A percentile compares a stretch with the other conserved stretches of the same genome.
Evolutionary conservation across 2,888 invertebrate genomes (phyloP).

Genomic region (Adelphocoris suturalis): DNA sequence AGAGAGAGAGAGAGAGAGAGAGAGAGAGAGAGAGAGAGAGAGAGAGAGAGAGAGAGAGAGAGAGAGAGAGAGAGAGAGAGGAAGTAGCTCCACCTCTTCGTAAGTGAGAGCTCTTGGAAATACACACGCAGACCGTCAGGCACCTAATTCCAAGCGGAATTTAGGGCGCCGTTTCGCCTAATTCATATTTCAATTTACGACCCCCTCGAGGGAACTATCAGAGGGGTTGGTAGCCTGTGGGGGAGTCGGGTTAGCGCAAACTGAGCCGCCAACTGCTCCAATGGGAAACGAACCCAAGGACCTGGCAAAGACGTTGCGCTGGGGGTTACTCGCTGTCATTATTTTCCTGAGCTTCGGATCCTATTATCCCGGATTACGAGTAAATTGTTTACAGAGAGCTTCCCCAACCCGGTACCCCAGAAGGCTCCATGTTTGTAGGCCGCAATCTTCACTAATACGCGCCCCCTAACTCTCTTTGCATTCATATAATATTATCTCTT

Average conservation of each 20-base stretch:
- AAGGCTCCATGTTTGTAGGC: conserved; percentile 31
- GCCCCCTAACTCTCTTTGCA: background rate
- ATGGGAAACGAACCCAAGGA: background rate
- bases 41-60: too few relatives aligned
- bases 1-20: too few relatives aligned
- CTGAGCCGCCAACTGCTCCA: conserved; percentile 12
- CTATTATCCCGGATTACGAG: conserved; percentile 61
- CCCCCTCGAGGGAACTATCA: background rate
- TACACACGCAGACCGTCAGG: background rate
- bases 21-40: too few relatives aligned
- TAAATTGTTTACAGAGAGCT: conserved; percentile 65
- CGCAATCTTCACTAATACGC: conserved; percentile 10
- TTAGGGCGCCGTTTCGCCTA: conserved; percentile 10
- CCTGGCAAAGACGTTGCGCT: conserved; percentile 14
- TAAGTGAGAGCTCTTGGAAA: background rate
- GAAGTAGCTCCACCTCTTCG: background rate
- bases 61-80: too few relatives aligned
- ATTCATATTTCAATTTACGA: conserved; percentile 42
- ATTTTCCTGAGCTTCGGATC: conserved; percentile 67
- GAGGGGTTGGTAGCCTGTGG: background rate
- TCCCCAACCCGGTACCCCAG: conserved; percentile 40
- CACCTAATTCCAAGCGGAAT: conserved; percentile 4
- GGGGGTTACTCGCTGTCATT: conserved; percentile 54
- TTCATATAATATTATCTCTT: background rate
- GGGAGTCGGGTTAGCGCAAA: background rate